Evolutionary conservation across 2,113 vertebrate genomes (phyloP).

Genomic region (Catharus bicknelli): DNA sequence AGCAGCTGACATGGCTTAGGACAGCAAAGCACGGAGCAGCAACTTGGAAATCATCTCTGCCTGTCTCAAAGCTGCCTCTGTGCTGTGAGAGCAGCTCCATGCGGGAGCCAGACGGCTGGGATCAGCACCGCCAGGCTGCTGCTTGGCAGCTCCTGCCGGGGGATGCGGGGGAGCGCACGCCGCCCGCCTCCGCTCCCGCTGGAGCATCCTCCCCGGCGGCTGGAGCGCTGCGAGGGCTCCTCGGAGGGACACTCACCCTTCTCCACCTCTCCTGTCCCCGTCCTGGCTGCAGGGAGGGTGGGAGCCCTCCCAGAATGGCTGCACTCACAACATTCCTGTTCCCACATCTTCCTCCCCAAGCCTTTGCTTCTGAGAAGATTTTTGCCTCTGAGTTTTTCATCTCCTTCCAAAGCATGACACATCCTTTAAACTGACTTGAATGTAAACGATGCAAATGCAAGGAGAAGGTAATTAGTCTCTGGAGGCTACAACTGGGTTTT

Average conservation of each 20-base stretch:
- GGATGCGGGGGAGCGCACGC: not conserved
- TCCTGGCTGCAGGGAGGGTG: not conserved
- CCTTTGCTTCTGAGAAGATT: not conserved
- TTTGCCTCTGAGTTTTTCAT: not conserved
- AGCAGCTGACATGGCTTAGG: not conserved
- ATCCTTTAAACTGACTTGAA: conserved; percentile 1
- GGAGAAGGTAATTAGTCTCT: conserved; percentile 57
- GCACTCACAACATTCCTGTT: fast-evolving
- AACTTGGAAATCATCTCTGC: not conserved
- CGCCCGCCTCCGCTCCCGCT: not conserved
- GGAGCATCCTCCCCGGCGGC: not conserved
- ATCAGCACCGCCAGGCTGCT: not conserved
- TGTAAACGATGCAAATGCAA: not conserved
- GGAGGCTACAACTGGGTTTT: not conserved
- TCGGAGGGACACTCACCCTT: not conserved
- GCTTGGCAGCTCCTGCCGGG: not conserved
- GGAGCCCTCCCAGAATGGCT: not conserved
- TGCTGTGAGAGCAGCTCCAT: not conserved
- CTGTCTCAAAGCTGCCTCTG: not conserved
- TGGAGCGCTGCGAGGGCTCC: fast-evolving
- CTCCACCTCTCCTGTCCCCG: not conserved
- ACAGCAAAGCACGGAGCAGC: not conserved
- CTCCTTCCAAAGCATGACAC: not conserved
- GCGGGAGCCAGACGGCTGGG: not conserved
- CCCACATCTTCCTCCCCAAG: not conserved